phyloP scores from a whole-genome alignment of 2,797 vertebrate genomes.

The Sebastes baramenuke region DNA sequence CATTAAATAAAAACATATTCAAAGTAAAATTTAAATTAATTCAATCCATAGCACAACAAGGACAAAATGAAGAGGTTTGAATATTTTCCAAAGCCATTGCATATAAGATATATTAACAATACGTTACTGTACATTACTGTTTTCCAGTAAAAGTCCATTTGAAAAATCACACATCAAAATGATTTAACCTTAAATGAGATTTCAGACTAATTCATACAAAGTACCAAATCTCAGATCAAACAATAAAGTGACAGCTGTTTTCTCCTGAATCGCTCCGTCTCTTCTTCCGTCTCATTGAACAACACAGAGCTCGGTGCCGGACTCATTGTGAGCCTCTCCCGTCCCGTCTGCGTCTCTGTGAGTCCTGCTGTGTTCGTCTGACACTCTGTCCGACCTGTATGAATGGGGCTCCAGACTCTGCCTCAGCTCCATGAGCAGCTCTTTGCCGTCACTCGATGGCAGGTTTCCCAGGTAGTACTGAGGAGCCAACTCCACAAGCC shows the following conservation, averaged over 20 bases:
- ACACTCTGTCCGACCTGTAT: constrained; percentile 9
- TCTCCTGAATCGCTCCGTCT: constrained; percentile 26
- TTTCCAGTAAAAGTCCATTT: constrained; percentile 16
- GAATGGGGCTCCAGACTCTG: constrained; percentile 71
- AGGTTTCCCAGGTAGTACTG: constrained; percentile 95
- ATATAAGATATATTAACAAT: constrained; percentile 17
- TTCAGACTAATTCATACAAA: constrained; percentile 9
- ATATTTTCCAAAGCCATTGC: constrained; percentile 22
- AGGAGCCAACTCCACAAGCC: constrained; percentile 92
- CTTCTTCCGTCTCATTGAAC: constrained; percentile 70
- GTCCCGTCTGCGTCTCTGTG: constrained; percentile 27
- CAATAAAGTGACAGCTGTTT: constrained; percentile 26
- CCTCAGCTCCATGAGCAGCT: constrained; percentile 89
- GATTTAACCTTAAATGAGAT: constrained; percentile 16
- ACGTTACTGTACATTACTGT: constrained; percentile 24
- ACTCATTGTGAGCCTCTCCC: constrained; percentile 51
- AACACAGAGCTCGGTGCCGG: constrained; percentile 76
- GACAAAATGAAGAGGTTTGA: background rate
- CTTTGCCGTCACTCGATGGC: constrained; percentile 91
- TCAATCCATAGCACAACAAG: constrained; percentile 10
- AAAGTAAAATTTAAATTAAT: constrained; percentile 13
- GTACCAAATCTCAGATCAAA: constrained; percentile 30
- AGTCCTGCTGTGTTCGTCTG: constrained; percentile 8
- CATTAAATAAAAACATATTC: constrained; percentile 36
- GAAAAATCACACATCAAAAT: constrained; percentile 9